Evolutionary conservation across 2,797 vertebrate genomes (phyloP).

Genomic region (Chelmon rostratus): DNA sequence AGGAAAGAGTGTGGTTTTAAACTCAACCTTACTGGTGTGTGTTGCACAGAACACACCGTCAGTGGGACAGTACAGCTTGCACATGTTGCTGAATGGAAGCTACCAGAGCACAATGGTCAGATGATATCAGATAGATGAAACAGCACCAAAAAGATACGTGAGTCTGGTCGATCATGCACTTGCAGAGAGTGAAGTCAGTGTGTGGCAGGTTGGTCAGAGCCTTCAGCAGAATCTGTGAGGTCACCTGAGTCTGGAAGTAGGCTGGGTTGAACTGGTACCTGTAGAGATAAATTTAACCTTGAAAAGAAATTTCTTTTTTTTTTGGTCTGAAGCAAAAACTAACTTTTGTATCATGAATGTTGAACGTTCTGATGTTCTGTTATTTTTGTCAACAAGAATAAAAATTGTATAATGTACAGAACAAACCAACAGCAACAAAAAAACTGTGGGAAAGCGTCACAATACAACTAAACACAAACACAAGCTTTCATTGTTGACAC

Average conservation of each 20-base stretch:
- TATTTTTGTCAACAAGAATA: background rate
- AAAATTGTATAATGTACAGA: background rate
- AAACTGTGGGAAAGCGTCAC: background rate
- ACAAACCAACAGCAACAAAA: background rate
- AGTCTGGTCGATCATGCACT: slow-evolving; percentile 97
- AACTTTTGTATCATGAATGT: no score
- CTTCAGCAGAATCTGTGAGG: slow-evolving; percentile 95
- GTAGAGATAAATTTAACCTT: background rate
- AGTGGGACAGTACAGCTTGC: no score
- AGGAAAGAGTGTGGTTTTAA: no score
- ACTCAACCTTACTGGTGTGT: no score
- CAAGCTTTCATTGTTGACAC: no score
- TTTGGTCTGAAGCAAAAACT: background rate
- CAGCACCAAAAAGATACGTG: slow-evolving; percentile 90
- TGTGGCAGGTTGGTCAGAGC: slow-evolving; percentile 96
- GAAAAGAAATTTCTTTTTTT: background rate
- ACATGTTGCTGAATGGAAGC: no score
- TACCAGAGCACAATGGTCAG: background rate
- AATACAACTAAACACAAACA: background rate
- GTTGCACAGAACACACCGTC: no score
- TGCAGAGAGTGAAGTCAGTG: slow-evolving; percentile 97
- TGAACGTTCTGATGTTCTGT: no score
- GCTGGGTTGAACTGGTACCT: slow-evolving; percentile 98
- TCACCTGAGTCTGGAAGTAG: slow-evolving; percentile 94
- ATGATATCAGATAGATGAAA: no score